phyloP scores from a whole-genome alignment of 2,797 vertebrate species.

The Sciaenops ocellatus region DNA sequence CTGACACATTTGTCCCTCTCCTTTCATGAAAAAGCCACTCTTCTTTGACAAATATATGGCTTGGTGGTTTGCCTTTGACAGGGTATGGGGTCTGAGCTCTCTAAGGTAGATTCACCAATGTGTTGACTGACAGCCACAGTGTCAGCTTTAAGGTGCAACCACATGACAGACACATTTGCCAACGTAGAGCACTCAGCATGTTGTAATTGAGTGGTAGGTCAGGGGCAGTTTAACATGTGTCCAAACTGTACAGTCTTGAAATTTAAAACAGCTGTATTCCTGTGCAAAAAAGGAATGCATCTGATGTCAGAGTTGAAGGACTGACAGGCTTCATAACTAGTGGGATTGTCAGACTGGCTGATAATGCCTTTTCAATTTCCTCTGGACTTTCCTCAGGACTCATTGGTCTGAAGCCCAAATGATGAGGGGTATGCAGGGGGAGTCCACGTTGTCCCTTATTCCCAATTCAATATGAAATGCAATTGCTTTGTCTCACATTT shows the following conservation, averaged over 20 bases:
- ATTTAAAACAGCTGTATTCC: neutral
- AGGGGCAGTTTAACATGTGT: neutral
- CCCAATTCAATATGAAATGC: slow-evolving; percentile 89
- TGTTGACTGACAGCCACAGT: slow-evolving; percentile 4
- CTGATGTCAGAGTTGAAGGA: slow-evolving; percentile 30
- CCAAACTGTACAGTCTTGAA: neutral
- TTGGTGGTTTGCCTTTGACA: neutral
- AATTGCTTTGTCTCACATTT: slow-evolving; percentile 87
- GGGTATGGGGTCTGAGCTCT: neutral
- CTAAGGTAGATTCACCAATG: neutral
- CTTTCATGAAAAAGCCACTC: neutral
- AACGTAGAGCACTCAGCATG: neutral
- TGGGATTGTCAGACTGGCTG: slow-evolving; percentile 44
- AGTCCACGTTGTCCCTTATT: slow-evolving; percentile 82
- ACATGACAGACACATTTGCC: neutral
- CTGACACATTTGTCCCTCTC: neutral
- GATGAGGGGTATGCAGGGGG: slow-evolving; percentile 57
- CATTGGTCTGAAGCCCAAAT: slow-evolving; percentile 60
- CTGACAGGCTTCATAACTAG: slow-evolving; percentile 44
- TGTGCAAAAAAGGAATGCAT: neutral
- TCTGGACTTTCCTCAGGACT: slow-evolving; percentile 40
- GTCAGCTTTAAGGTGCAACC: neutral
- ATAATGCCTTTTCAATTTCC: slow-evolving; percentile 65
- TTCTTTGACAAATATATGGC: neutral
- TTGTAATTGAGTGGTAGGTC: neutral